phyloP scores from a whole-genome alignment of 1,140 invertebrate genomes.

The Pomacea maculata region DNA sequence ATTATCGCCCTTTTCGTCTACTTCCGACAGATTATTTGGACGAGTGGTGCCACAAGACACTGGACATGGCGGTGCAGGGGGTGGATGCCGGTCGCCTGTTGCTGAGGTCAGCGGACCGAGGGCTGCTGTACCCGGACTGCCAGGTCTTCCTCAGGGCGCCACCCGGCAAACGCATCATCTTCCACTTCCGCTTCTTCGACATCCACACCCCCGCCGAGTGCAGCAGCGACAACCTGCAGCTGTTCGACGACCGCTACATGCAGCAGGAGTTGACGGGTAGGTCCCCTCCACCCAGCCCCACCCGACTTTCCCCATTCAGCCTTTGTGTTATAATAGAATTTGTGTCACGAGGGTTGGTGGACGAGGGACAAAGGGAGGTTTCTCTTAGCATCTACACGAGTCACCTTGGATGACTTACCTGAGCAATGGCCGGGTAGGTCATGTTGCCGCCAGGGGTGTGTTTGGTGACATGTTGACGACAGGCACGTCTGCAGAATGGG shows the following conservation, averaged over 20 bases:
- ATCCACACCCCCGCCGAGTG: slow-evolving; percentile 32
- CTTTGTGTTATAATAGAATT: neutral
- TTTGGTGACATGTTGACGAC: no score
- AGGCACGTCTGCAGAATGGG: no score
- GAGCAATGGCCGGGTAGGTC: no score
- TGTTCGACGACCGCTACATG: slow-evolving; percentile 22
- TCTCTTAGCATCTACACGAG: neutral
- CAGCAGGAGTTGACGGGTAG: slow-evolving; percentile 21
- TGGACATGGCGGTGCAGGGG: slow-evolving; percentile 21
- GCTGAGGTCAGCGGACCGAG: slow-evolving; percentile 17
- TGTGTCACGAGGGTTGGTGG: neutral
- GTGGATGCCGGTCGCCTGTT: slow-evolving; percentile 26
- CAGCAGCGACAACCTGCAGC: slow-evolving; percentile 26
- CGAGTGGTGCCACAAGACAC: slow-evolving; percentile 31
- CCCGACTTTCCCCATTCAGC: neutral
- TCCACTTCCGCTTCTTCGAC: slow-evolving; percentile 28
- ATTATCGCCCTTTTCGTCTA: neutral
- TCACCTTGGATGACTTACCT: neutral
- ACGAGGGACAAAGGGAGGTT: neutral
- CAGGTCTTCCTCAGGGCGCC: slow-evolving; percentile 28
- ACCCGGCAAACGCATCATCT: slow-evolving; percentile 16
- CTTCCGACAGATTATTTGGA: slow-evolving; percentile 25
- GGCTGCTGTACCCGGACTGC: slow-evolving; percentile 23
- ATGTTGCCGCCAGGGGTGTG: no score
- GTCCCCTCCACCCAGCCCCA: neutral